phyloP scores from a whole-genome alignment of 2,113 vertebrate species.

The Macaca mulatta region DNA sequence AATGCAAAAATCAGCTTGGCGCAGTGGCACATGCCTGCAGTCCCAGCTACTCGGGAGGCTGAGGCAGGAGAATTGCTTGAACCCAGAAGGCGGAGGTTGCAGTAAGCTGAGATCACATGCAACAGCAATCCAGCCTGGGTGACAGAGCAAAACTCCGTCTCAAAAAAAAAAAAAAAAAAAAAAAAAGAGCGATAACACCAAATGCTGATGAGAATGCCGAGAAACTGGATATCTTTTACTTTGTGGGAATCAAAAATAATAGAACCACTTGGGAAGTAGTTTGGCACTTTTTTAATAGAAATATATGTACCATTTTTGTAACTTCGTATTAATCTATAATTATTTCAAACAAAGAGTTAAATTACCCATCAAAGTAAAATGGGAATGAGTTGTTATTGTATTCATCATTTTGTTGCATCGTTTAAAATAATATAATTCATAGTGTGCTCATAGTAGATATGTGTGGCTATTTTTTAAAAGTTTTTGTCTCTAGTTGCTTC shows the following conservation, averaged over 20 bases:
- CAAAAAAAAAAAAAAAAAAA: too few relatives aligned
- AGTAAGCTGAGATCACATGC: too few relatives aligned
- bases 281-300: background rate
- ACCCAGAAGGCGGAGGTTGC: too few relatives aligned
- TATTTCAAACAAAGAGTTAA: background rate
- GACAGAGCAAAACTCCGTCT: too few relatives aligned
- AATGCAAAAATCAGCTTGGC: too few relatives aligned
- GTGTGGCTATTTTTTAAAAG: background rate
- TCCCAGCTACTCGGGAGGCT: too few relatives aligned
- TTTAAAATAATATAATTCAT: background rate
- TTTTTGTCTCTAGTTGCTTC: background rate
- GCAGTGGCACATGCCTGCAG: too few relatives aligned
- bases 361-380: background rate
- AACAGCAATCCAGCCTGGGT: too few relatives aligned
- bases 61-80: too few relatives aligned
- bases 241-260: background rate
- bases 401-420: background rate
- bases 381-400: background rate
- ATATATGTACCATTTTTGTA: background rate
- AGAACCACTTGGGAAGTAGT: background rate
- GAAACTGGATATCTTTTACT: background rate
- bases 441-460: background rate
- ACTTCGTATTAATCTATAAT: background rate
- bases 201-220: background rate
- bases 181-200: too few relatives aligned